These are phyloP conservation scores for Muschampia plurimacula DNA, from an alignment of 2,888 invertebrate species.

Conservation along the genomic window DNA sequence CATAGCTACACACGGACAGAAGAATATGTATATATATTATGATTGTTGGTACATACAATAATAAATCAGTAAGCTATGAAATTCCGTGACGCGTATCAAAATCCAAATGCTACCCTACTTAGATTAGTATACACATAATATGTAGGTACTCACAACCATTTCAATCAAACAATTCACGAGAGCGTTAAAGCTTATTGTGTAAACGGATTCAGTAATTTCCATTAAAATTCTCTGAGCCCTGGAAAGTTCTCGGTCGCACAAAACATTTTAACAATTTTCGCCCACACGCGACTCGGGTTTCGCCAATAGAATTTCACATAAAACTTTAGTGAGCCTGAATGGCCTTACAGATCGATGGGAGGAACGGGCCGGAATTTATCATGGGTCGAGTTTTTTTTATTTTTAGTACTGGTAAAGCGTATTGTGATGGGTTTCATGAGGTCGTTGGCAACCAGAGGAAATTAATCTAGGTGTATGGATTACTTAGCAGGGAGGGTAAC, in stretches of 20 bases:
- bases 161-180: constrained; percentile 10
- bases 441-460: not conserved
- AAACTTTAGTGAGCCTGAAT: not conserved
- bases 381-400: not conserved
- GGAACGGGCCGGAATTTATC: not conserved
- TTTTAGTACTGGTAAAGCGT: not conserved
- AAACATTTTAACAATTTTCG: constrained; percentile 31
- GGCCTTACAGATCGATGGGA: not conserved
- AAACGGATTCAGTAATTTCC: constrained; percentile 30
- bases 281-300: constrained; percentile 27
- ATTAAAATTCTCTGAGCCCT: constrained; percentile 32
- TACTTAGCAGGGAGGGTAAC: not conserved
- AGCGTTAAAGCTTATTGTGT: constrained; percentile 16
- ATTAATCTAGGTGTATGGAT: not conserved
- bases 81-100: no score
- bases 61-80: no score
- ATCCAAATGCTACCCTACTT: no score
- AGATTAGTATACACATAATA: no score
- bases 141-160: not conserved
- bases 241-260: constrained; percentile 14
- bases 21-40: no score
- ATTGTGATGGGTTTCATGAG: not conserved
- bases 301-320: constrained; percentile 2
- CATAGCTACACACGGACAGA: no score
- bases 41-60: no score